These are phyloP conservation scores for Calcarius ornatus DNA, from an alignment of 2,113 vertebrate genomes.

Conservation along the genomic window DNA sequence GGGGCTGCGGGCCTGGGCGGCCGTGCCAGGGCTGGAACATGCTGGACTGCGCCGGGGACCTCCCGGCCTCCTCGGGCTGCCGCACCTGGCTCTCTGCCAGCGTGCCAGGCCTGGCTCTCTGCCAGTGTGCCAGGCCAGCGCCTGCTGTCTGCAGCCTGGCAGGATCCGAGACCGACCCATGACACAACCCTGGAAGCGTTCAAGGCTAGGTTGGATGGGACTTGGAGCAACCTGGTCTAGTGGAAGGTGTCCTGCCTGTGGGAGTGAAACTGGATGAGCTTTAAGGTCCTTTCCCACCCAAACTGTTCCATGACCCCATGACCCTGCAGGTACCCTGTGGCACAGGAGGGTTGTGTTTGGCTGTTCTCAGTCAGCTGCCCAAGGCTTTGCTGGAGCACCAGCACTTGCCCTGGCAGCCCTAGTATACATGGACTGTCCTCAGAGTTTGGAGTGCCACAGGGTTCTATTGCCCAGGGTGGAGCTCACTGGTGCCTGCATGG, in stretches of 20 bases:
- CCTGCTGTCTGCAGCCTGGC: neutral
- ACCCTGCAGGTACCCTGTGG: neutral
- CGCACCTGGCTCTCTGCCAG: neutral
- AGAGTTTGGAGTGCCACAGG: neutral
- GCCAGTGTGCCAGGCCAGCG: neutral
- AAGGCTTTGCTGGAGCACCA: neutral
- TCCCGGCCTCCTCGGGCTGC: fast-evolving
- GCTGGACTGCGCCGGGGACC: fast-evolving
- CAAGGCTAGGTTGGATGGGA: neutral
- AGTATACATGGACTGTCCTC: fast-evolving
- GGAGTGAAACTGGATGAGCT: neutral
- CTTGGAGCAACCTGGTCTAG: neutral
- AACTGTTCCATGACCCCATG: neutral
- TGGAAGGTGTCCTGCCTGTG: neutral
- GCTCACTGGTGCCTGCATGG: neutral
- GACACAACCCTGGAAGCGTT: neutral
- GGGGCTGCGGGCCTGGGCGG: neutral
- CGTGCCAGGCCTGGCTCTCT: neutral
- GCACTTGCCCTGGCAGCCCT: neutral
- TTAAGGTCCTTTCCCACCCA: neutral
- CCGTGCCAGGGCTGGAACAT: neutral
- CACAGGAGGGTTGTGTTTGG: neutral
- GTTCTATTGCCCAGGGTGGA: fast-evolving
- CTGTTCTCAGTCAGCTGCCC: neutral
- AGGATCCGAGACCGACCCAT: fast-evolving